A percentile compares a stretch with the other conserved stretches of the same genome.
These are phyloP conservation scores for Varecia variegata DNA, from an alignment of 2,797 vertebrate species.

Conservation along the genomic window DNA sequence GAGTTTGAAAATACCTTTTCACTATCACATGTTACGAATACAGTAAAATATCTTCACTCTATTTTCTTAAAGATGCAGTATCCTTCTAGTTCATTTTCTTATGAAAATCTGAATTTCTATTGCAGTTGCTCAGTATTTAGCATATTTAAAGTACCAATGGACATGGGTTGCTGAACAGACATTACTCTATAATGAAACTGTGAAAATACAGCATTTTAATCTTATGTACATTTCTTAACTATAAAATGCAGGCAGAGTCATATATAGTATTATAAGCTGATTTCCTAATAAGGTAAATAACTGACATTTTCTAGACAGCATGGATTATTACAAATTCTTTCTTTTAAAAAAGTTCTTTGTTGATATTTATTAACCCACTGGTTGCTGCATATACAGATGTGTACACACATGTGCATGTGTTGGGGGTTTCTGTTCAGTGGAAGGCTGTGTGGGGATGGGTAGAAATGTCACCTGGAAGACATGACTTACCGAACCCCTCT, in stretches of 20 bases:
- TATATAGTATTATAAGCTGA: slow-evolving; percentile 75
- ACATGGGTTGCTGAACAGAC: slow-evolving; percentile 72
- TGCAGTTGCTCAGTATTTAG: slow-evolving; percentile 73
- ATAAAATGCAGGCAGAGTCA: slow-evolving; percentile 81
- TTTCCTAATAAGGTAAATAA: slow-evolving; percentile 78
- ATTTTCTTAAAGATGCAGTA: slow-evolving; percentile 91
- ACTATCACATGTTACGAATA: slow-evolving; percentile 91
- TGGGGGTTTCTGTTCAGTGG: not conserved
- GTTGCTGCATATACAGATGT: slow-evolving; percentile 54
- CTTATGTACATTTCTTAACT: slow-evolving; percentile 80
- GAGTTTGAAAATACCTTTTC: slow-evolving; percentile 90
- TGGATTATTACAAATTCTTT: slow-evolving; percentile 77
- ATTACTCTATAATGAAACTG: slow-evolving; percentile 69
- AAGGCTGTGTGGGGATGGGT: not conserved
- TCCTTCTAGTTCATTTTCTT: slow-evolving; percentile 82
- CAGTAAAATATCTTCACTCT: slow-evolving; percentile 90
- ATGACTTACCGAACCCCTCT: slow-evolving; percentile 48
- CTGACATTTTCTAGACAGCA: slow-evolving; percentile 71
- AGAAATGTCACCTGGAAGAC: slow-evolving; percentile 56
- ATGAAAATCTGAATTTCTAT: slow-evolving; percentile 75
- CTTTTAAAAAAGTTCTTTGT: slow-evolving; percentile 65
- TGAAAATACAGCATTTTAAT: slow-evolving; percentile 80
- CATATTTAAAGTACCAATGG: slow-evolving; percentile 76
- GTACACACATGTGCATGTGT: not conserved
- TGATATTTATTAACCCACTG: slow-evolving; percentile 57